These are phyloP conservation scores for Atlantisia rogersi DNA, from an alignment of 2,113 vertebrate genomes.

Conservation along the genomic window DNA sequence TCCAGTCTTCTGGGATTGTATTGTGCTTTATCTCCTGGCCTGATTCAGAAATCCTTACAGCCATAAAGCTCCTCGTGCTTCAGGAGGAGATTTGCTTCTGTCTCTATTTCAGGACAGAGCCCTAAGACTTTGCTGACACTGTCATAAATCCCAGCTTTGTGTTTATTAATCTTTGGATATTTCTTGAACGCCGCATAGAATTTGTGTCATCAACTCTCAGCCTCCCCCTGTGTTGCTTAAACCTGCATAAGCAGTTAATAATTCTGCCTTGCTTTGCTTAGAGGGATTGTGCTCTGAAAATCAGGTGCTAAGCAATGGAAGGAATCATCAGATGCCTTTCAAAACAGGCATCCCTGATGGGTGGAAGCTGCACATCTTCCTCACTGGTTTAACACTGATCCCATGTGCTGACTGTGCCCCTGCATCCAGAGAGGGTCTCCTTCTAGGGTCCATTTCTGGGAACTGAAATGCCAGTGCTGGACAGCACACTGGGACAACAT, in stretches of 20 bases:
- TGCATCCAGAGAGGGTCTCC: not conserved
- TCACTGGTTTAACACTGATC: not conserved
- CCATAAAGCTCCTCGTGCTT: slow-evolving; percentile 4
- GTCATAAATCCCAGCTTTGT: slow-evolving; percentile 44
- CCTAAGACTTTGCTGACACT: slow-evolving; percentile 9
- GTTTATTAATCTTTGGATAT: slow-evolving; percentile 23
- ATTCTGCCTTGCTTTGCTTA: not conserved
- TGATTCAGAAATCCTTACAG: slow-evolving; percentile 19
- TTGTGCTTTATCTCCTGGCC: not conserved
- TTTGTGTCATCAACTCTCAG: not conserved
- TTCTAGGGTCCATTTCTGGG: not conserved
- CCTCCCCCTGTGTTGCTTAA: slow-evolving; percentile 17
- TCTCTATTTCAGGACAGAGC: slow-evolving; percentile 57
- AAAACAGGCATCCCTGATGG: not conserved
- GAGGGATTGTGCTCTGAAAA: not conserved
- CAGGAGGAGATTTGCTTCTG: slow-evolving; percentile 43
- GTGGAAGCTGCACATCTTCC: not conserved
- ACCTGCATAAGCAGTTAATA: not conserved
- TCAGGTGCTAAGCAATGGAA: not conserved
- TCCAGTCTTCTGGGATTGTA: not conserved
- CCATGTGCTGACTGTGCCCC: not conserved
- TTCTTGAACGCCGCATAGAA: not conserved
- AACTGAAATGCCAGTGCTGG: not conserved
- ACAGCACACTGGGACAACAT: not conserved
- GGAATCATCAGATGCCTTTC: not conserved